Evolutionary conservation across 2,888 invertebrate species (phyloP).

Genomic region (Ypsolopha sequella): DNA sequence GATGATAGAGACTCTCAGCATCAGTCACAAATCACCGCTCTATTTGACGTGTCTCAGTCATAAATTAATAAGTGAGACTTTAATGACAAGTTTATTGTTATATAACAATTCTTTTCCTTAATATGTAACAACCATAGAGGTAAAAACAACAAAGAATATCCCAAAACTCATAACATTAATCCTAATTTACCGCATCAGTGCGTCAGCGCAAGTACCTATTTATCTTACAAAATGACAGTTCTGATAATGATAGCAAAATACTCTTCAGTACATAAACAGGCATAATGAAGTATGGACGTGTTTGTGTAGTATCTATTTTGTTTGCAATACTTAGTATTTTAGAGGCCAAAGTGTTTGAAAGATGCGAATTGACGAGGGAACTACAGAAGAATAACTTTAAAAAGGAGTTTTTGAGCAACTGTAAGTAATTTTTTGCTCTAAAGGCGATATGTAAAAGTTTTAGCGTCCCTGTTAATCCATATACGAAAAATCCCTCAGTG

Average conservation of each 20-base stretch:
- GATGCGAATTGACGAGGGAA: conserved; percentile 79
- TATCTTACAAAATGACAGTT: neutral
- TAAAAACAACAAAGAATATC: too few relatives aligned
- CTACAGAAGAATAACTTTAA: conserved; percentile 73
- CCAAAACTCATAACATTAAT: conserved; percentile 4
- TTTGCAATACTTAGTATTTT: conserved; percentile 26
- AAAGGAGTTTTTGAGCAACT: conserved; percentile 78
- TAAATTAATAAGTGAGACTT: too few relatives aligned
- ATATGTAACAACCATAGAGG: too few relatives aligned
- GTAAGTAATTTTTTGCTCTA: conserved; percentile 70
- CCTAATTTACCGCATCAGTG: conserved; percentile 5
- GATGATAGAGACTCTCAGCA: too few relatives aligned
- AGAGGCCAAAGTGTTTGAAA: conserved; percentile 70
- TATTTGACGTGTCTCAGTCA: too few relatives aligned
- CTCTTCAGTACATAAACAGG: conserved; percentile 7
- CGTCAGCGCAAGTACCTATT: neutral
- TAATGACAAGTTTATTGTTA: too few relatives aligned
- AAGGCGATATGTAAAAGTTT: too few relatives aligned
- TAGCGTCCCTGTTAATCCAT: too few relatives aligned
- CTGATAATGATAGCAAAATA: neutral
- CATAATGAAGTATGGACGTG: conserved; percentile 40
- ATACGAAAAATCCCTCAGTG: too few relatives aligned
- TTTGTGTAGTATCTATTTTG: conserved; percentile 17
- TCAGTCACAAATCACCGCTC: too few relatives aligned
- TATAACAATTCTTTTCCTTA: too few relatives aligned